A percentile compares a stretch with the other conserved stretches of the same genome.
These are phyloP conservation scores for Axinella damicornis DNA, from an alignment of 37 sponge, comb jelly and placozoan species.

Conservation along the genomic window DNA sequence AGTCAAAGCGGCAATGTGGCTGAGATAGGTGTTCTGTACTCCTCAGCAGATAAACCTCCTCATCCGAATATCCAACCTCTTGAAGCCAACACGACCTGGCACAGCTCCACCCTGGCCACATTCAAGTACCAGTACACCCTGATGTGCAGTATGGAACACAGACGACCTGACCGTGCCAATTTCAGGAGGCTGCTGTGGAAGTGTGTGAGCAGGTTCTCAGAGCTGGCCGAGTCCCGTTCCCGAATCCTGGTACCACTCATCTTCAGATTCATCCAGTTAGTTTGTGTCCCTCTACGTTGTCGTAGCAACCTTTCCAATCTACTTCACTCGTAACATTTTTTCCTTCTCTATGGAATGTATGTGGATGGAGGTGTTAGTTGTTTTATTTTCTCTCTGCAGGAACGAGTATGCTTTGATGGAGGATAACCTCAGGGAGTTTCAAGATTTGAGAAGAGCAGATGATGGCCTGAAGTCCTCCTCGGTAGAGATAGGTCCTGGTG, in stretches of 20 bases:
- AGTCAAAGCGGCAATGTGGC: too few relatives aligned
- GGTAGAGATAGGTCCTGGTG: not conserved
- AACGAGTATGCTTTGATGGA: conserved; percentile 58
- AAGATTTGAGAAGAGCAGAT: conserved; percentile 26
- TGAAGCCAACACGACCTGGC: not conserved
- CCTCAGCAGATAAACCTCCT: not conserved
- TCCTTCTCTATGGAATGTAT: too few relatives aligned
- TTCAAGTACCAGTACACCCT: conserved; percentile 1
- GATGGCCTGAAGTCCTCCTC: too few relatives aligned
- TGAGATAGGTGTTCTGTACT: too few relatives aligned
- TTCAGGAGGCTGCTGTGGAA: conserved; percentile 81
- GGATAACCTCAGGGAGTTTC: conserved; percentile 53
- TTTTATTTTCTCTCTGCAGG: conserved; percentile 9
- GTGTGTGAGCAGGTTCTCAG: conserved; percentile 35
- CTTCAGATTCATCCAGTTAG: conserved; percentile 65
- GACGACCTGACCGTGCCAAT: conserved; percentile 79
- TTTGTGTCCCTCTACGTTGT: too few relatives aligned
- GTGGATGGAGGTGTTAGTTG: too few relatives aligned
- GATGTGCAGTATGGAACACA: conserved; percentile 33
- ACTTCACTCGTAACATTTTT: too few relatives aligned
- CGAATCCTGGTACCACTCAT: conserved; percentile 75
- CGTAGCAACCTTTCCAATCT: too few relatives aligned
- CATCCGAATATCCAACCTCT: too few relatives aligned
- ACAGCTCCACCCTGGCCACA: conserved; percentile 19
- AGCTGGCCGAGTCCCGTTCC: conserved; percentile 70